phyloP scores from a whole-genome alignment of 2,888 invertebrate genomes.

The Drosophila monieri region DNA sequence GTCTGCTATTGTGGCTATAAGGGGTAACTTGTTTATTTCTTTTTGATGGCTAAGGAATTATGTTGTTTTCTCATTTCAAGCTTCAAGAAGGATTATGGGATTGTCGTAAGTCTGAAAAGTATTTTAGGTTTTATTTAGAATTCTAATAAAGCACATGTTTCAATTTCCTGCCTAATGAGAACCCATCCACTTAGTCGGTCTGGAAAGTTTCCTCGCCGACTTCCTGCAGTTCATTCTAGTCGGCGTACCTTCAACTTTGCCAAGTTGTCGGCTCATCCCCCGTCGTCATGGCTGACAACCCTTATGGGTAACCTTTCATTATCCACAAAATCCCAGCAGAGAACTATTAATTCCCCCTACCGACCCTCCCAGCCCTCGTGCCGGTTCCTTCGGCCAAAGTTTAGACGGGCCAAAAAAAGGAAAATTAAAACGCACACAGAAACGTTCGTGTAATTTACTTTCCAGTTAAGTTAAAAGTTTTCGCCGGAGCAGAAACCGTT shows the following conservation, averaged over 20 bases:
- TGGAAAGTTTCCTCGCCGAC: conserved; percentile 8
- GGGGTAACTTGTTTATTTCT: no score
- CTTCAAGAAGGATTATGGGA: background rate
- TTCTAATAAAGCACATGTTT: conserved; percentile 10
- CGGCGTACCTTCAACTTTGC: conserved; percentile 5
- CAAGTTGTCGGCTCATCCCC: conserved; percentile 24
- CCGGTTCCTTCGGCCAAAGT: conserved; percentile 4
- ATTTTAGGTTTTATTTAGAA: conserved; percentile 1
- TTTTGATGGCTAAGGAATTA: no score
- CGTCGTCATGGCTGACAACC: conserved; percentile 25
- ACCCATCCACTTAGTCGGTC: conserved; percentile 22
- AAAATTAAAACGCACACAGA: conserved; percentile 34
- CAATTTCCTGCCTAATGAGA: conserved; percentile 6
- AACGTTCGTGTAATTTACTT: conserved; percentile 40
- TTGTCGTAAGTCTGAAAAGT: background rate
- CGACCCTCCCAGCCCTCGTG: background rate
- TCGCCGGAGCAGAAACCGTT: conserved; percentile 59
- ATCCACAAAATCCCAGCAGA: conserved; percentile 33
- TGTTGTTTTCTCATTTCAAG: background rate
- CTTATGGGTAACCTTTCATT: conserved; percentile 40
- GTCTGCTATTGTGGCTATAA: no score
- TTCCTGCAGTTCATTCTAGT: background rate
- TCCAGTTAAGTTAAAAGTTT: conserved; percentile 66
- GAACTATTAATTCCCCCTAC: conserved; percentile 20
- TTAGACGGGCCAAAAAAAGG: conserved; percentile 12